phyloP scores from a whole-genome alignment of 2,888 invertebrate species.

The Acrobasis suavella region DNA sequence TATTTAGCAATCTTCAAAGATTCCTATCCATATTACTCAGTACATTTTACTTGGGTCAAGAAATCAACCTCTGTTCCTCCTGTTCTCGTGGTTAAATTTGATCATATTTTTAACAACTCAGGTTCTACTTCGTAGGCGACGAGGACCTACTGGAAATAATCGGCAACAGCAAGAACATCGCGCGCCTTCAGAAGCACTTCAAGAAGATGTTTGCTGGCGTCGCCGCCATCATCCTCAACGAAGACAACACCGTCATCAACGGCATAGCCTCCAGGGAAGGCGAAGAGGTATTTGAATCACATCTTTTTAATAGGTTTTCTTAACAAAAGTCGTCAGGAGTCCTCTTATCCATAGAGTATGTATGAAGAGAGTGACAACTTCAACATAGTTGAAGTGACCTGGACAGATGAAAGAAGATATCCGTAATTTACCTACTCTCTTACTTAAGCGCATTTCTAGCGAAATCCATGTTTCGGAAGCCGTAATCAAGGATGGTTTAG shows the following conservation, averaged over 20 bases:
- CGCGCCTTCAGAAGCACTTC: constrained; percentile 98
- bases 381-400: too few species aligned
- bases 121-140: constrained; percentile 99
- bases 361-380: constrained; percentile 38
- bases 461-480: too few species aligned
- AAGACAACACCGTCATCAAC: constrained; percentile 94
- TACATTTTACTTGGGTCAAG: too few species aligned
- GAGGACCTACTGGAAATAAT: constrained; percentile 99
- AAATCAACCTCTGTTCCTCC: too few species aligned
- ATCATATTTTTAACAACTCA: constrained; percentile 39
- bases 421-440: too few species aligned
- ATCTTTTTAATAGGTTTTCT: constrained; percentile 38
- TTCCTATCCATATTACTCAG: too few species aligned
- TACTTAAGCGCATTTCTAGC: too few species aligned
- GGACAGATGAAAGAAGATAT: too few species aligned
- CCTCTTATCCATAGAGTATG: too few species aligned
- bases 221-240: constrained; percentile 95
- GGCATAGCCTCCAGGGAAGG: constrained; percentile 98
- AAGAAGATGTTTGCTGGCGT: constrained; percentile 99
- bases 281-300: constrained; percentile 92
- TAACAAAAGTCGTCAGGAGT: too few species aligned
- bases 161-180: constrained; percentile 99
- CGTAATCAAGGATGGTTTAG: too few species aligned
- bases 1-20: too few species aligned
- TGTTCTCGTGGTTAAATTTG: constrained; percentile 31